A percentile compares a stretch with the other conserved stretches of the same genome.
Evolutionary conservation across 2,797 vertebrate species (phyloP).

Genomic region (Sus cebifrons): DNA sequence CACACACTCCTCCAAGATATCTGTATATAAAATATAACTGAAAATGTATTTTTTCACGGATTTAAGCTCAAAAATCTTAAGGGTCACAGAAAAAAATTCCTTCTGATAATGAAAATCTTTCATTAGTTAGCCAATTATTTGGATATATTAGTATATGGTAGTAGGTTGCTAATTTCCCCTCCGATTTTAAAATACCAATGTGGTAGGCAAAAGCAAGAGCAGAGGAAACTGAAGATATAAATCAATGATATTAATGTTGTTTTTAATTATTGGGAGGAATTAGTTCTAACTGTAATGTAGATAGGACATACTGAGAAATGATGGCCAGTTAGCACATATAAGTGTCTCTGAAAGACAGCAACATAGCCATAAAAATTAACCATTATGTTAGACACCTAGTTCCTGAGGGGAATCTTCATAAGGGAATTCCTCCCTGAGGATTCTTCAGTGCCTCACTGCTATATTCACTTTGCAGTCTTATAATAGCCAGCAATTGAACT

Average conservation of each 20-base stretch:
- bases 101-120: neutral
- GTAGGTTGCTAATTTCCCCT: neutral
- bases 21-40: neutral
- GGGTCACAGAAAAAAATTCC: neutral
- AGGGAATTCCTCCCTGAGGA: neutral
- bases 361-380: neutral
- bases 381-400: neutral
- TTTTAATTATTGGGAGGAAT: neutral
- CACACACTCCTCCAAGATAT: neutral
- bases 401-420: neutral
- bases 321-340: neutral
- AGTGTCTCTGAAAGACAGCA: neutral
- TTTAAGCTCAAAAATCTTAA: conserved; percentile 31
- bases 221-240: conserved; percentile 18
- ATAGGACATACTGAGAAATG: neutral
- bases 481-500: neutral
- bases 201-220: neutral
- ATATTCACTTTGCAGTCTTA: neutral
- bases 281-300: neutral
- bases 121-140: conserved; percentile 33
- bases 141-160: neutral
- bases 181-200: neutral
- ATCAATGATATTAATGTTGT: neutral
- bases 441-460: neutral
- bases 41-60: conserved; percentile 25